phyloP scores from a whole-genome alignment of 2,113 vertebrate genomes.

The Carettochelys insculpta region DNA sequence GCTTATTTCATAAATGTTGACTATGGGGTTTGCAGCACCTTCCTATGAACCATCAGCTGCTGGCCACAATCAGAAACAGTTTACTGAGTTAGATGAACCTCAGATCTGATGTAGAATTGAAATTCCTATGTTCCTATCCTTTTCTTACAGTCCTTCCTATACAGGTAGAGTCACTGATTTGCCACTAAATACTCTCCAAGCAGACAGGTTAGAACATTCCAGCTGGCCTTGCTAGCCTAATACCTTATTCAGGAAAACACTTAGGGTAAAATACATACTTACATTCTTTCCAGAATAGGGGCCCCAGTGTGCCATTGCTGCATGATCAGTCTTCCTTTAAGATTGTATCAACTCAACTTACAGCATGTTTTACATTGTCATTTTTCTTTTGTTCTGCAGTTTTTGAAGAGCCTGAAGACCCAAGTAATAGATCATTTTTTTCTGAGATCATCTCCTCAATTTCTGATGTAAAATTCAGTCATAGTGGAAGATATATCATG shows the following conservation, averaged over 20 bases:
- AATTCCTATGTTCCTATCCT: neutral
- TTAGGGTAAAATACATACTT: neutral
- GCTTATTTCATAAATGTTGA: neutral
- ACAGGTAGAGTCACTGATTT: neutral
- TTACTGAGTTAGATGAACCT: neutral
- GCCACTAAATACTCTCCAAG: neutral
- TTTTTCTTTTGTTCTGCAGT: constrained; percentile 74
- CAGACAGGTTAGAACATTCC: neutral
- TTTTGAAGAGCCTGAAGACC: constrained; percentile 96
- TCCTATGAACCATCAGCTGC: neutral
- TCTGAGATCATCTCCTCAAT: constrained; percentile 98
- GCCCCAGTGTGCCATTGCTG: neutral
- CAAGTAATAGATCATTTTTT: constrained; percentile 94
- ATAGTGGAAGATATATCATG: constrained; percentile 96
- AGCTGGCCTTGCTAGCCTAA: neutral
- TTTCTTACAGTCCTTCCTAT: neutral
- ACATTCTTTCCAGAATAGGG: neutral
- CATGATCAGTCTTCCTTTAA: neutral
- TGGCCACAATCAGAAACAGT: neutral
- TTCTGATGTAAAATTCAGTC: constrained; percentile 97
- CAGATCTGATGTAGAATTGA: neutral
- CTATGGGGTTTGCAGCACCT: neutral
- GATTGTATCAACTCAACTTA: neutral
- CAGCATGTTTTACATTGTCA: neutral
- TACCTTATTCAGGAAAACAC: neutral